These are phyloP conservation scores for Rutilus rutilus DNA, from an alignment of 2,113 vertebrate species.

Conservation along the genomic window DNA sequence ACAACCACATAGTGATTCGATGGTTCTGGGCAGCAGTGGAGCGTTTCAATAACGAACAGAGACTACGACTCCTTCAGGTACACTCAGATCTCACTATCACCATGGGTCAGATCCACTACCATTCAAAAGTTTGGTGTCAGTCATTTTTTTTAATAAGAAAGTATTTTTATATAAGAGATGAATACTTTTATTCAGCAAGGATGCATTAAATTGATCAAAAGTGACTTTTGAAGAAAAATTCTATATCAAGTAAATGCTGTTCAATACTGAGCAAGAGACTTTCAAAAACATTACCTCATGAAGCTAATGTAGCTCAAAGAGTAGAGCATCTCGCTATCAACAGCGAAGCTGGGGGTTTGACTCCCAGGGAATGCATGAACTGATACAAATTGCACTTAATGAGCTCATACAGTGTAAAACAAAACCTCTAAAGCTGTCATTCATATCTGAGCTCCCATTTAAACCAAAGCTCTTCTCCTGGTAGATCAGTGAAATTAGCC, in stretches of 20 bases:
- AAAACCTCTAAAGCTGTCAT: too few species aligned
- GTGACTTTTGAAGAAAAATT: not conserved
- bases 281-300: too few species aligned
- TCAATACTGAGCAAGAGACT: not conserved
- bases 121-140: not conserved
- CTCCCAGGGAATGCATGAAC: too few species aligned
- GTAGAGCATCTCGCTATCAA: too few species aligned
- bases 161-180: not conserved
- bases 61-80: conserved; percentile 95
- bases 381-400: too few species aligned
- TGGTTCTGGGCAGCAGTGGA: conserved; percentile 99
- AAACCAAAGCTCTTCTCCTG: too few species aligned
- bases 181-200: not conserved
- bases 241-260: too few species aligned
- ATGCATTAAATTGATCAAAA: not conserved
- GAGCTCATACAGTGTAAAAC: too few species aligned
- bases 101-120: not conserved
- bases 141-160: not conserved
- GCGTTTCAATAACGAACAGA: conserved; percentile 98
- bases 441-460: too few species aligned
- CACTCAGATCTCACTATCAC: not conserved
- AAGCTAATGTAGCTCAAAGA: too few species aligned
- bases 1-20: conserved; percentile 98
- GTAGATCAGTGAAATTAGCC: not conserved
- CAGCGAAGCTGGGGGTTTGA: too few species aligned